Conservation (phyloP, 2,888 invertebrate species). For the Himalopsyche tibetana region DNA sequence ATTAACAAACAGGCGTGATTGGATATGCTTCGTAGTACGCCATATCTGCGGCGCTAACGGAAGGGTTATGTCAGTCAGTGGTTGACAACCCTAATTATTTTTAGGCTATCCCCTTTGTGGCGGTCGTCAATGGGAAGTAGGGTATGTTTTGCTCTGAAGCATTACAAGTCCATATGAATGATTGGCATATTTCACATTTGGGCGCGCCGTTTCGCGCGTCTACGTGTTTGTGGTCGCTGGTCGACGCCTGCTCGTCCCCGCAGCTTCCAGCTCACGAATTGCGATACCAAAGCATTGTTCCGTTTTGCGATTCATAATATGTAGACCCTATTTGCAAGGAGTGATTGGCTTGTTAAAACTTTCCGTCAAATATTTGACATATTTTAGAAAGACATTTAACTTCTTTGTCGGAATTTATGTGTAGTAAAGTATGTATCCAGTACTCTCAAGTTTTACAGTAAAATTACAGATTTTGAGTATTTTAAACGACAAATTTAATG, state of each 20-base stretch:
- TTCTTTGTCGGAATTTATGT: too few species aligned
- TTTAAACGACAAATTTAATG: too few species aligned
- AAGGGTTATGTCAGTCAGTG: constrained; percentile 30
- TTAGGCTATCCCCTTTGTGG: constrained; percentile 9
- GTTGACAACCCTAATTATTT: constrained; percentile 34
- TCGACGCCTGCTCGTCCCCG: constrained; percentile 5
- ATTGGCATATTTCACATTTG: constrained; percentile 60
- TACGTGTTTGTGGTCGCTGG: constrained; percentile 57
- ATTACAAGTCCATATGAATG: constrained; percentile 47
- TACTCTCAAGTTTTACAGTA: too few species aligned
- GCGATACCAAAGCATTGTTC: not conserved
- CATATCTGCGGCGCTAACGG: not conserved
- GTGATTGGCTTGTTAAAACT: too few species aligned
- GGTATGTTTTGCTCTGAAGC: constrained; percentile 15
- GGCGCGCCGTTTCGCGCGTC: constrained; percentile 44
- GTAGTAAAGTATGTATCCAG: too few species aligned
- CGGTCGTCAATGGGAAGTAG: constrained; percentile 2
- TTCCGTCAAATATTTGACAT: too few species aligned
- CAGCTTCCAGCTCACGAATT: constrained; percentile 23
- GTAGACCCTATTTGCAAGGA: too few species aligned
- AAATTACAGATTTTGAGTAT: too few species aligned
- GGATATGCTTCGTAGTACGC: not conserved
- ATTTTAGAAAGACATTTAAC: too few species aligned
- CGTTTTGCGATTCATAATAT: too few species aligned
- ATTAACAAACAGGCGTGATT: constrained; percentile 6